Conservation (phyloP, 1,140 invertebrate genomes). For the Epicauta chinensis region DNA sequence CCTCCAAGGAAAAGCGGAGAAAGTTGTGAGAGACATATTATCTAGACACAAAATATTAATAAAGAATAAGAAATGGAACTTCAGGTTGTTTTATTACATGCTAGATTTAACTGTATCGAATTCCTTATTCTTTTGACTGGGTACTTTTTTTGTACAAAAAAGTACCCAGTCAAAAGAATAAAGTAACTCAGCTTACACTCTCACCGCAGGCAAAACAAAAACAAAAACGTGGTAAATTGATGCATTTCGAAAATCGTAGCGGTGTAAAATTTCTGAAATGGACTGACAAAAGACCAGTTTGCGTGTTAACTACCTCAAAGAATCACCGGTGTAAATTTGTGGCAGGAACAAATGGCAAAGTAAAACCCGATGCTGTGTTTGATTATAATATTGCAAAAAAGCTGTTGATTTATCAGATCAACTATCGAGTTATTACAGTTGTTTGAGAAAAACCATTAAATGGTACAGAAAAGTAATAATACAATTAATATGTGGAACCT, state of each 20-base stretch:
- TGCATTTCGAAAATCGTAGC: neutral
- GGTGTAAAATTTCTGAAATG: slow-evolving; percentile 9
- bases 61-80: too few species aligned
- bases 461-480: slow-evolving; percentile 6
- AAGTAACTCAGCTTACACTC: too few species aligned
- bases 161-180: too few species aligned
- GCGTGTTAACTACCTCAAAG: slow-evolving; percentile 8
- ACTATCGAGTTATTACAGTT: slow-evolving; percentile 7
- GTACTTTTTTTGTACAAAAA: too few species aligned
- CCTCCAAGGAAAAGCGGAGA: too few species aligned
- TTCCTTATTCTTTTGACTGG: too few species aligned
- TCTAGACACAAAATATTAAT: too few species aligned
- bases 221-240: neutral
- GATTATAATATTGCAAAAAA: slow-evolving; percentile 8
- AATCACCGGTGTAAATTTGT: slow-evolving; percentile 6
- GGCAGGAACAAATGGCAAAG: slow-evolving; percentile 2
- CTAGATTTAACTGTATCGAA: too few species aligned
- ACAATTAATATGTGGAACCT: slow-evolving; percentile 6
- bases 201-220: slow-evolving; percentile 1
- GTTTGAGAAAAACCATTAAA: slow-evolving; percentile 6
- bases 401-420: slow-evolving; percentile 9
- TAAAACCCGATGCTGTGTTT: slow-evolving; percentile 1
- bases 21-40: too few species aligned
- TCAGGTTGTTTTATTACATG: too few species aligned
- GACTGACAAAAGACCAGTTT: slow-evolving; percentile 7